Evolutionary conservation across 2,888 invertebrate genomes (phyloP).

Genomic region (Teleiodes luculella): DNA sequence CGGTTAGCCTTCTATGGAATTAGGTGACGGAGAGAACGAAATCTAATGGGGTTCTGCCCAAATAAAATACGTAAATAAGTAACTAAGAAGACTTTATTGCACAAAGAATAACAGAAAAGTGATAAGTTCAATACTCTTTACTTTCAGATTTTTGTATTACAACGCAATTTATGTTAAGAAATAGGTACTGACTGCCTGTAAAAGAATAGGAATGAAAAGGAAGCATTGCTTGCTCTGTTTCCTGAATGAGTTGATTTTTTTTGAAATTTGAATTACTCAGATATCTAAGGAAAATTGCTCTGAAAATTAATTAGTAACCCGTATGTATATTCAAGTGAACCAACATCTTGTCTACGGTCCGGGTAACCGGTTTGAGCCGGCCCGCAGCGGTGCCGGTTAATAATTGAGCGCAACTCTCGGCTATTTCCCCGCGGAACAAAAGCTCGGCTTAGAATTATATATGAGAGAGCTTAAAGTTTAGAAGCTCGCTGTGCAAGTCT

Average conservation of each 20-base stretch:
- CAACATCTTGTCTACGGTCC: background rate
- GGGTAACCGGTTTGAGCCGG: background rate
- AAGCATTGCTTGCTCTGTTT: too few relatives aligned
- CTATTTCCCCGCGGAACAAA: conserved; percentile 75
- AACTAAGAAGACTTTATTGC: too few relatives aligned
- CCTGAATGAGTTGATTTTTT: too few relatives aligned
- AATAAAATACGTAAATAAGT: too few relatives aligned
- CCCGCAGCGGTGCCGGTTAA: conserved; percentile 44
- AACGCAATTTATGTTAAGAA: too few relatives aligned
- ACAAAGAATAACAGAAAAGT: too few relatives aligned
- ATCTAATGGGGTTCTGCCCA: background rate
- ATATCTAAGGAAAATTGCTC: background rate
- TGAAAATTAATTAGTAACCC: background rate
- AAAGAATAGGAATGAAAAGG: too few relatives aligned
- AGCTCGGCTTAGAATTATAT: conserved; percentile 76
- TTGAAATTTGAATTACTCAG: too few relatives aligned
- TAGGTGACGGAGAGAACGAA: background rate
- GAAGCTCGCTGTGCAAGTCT: conserved; percentile 75
- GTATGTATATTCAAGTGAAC: background rate
- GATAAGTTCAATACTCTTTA: too few relatives aligned
- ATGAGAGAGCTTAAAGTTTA: conserved; percentile 78
- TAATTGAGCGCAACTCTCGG: conserved; percentile 70
- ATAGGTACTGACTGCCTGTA: too few relatives aligned
- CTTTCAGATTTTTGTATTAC: too few relatives aligned
- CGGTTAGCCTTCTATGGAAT: background rate